Conservation (phyloP, 2,888 invertebrate genomes). For the Salticus scenicus region DNA sequence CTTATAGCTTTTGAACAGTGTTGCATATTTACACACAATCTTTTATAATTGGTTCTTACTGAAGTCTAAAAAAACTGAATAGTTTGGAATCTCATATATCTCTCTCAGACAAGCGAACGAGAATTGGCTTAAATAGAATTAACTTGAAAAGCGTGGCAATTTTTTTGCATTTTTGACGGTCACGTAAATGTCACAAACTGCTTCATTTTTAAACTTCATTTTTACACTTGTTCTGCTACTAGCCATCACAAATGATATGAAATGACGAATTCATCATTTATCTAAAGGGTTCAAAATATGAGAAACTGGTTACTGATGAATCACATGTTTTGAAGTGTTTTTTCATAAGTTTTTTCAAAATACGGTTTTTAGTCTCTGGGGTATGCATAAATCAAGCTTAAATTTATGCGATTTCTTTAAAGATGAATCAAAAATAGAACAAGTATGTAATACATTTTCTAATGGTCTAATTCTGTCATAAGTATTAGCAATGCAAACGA, state of each 20-base stretch:
- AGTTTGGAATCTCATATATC: neutral
- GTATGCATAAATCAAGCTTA: neutral
- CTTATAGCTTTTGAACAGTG: no score
- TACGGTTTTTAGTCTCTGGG: neutral
- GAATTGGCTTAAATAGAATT: neutral
- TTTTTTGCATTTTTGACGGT: neutral
- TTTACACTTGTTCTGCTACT: neutral
- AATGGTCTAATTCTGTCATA: neutral
- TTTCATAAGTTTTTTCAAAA: no score
- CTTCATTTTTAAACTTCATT: neutral
- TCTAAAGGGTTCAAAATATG: neutral
- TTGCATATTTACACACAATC: no score
- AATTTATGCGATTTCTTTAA: neutral
- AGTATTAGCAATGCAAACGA: neutral
- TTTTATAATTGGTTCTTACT: no score
- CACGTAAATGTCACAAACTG: neutral
- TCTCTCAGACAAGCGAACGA: neutral
- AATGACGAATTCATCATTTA: neutral
- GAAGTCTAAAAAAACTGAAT: no score
- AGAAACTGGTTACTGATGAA: neutral
- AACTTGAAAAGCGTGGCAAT: neutral
- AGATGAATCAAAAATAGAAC: neutral
- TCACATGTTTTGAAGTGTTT: neutral
- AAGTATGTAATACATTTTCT: neutral
- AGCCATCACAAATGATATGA: neutral